Conservation (phyloP, 1,140 invertebrate species). For the Drosophila sturtevanti region DNA sequence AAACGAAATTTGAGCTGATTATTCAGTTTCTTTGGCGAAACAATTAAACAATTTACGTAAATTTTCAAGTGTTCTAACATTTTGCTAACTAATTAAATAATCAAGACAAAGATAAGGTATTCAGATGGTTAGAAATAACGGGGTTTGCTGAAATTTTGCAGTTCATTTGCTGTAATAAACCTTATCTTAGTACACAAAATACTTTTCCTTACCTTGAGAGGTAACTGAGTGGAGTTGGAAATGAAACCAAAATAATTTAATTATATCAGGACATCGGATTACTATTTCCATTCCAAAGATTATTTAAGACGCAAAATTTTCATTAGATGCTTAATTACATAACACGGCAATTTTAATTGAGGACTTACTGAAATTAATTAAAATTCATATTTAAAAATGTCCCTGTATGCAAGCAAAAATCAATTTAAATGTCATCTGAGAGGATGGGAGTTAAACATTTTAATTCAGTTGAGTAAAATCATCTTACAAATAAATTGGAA, state of each 20-base stretch:
- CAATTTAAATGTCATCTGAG: too few species aligned
- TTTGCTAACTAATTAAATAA: conserved; percentile 68
- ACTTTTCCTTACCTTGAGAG: neutral
- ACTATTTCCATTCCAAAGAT: too few species aligned
- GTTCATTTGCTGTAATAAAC: conserved; percentile 53
- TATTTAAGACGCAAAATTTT: too few species aligned
- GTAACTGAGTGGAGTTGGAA: too few species aligned
- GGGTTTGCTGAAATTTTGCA: neutral
- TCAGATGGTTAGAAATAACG: neutral
- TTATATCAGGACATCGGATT: neutral
- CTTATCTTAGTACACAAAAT: conserved; percentile 28
- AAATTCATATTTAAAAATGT: too few species aligned
- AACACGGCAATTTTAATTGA: too few species aligned
- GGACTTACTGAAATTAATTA: too few species aligned
- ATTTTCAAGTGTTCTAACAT: conserved; percentile 58
- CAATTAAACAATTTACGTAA: conserved; percentile 76
- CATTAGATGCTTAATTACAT: too few species aligned
- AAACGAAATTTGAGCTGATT: conserved; percentile 73
- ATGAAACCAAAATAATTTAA: neutral
- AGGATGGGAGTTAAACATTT: too few species aligned
- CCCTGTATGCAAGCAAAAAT: too few species aligned
- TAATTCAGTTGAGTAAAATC: too few species aligned
- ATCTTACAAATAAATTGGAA: too few species aligned
- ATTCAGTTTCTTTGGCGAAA: conserved; percentile 70
- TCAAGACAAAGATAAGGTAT: neutral